Conservation (phyloP, 2,888 invertebrate species). For the Notocelia uddmanniana region DNA sequence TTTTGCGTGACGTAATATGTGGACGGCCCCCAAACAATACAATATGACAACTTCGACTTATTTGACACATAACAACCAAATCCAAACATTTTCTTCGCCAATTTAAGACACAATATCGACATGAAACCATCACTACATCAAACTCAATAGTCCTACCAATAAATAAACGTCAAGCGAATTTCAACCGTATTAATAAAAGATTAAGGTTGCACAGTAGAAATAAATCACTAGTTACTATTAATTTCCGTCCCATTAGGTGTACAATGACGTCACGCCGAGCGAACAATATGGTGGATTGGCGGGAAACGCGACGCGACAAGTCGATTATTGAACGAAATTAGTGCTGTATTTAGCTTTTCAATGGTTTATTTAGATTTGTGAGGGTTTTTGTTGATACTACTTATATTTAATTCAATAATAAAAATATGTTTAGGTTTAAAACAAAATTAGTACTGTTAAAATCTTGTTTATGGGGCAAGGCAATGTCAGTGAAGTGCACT, state of each 20-base stretch:
- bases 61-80: not conserved
- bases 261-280: constrained; percentile 76
- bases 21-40: constrained; percentile 5
- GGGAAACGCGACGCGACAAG: constrained; percentile 76
- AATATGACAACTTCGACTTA: not conserved
- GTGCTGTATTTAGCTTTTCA: constrained; percentile 25
- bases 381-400: not conserved
- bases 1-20: too few species aligned
- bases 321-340: constrained; percentile 63
- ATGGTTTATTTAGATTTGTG: not conserved
- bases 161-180: constrained; percentile 47
- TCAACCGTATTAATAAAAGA: constrained; percentile 48
- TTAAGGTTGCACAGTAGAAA: constrained; percentile 50
- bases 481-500: too few species aligned
- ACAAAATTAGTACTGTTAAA: too few species aligned
- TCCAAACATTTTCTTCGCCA: not conserved
- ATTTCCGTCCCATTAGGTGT: constrained; percentile 78
- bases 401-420: too few species aligned
- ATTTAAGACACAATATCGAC: not conserved
- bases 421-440: not conserved
- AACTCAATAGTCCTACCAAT: constrained; percentile 23
- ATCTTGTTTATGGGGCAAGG: too few species aligned
- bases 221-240: constrained; percentile 70
- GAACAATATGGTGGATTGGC: constrained; percentile 75
- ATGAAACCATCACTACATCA: constrained; percentile 1